These are phyloP conservation scores for Nebria salina DNA, from an alignment of 2,888 invertebrate species.

Conservation along the genomic window DNA sequence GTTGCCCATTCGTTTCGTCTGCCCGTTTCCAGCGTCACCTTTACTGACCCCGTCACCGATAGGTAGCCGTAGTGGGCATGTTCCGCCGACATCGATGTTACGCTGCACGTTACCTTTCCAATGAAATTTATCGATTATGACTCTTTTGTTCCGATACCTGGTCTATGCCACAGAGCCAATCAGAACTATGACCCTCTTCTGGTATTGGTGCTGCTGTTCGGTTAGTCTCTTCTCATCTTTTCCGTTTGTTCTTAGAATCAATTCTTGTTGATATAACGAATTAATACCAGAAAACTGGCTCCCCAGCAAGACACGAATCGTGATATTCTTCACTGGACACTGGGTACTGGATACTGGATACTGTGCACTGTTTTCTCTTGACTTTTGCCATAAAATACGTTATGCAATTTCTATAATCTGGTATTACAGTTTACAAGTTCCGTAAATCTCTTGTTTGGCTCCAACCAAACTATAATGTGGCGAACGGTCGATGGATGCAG, in stretches of 20 bases:
- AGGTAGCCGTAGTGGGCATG: constrained; percentile 47
- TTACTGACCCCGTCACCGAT: constrained; percentile 43
- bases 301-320: constrained; percentile 7
- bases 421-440: too few species aligned
- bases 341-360: too few species aligned
- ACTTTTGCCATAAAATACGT: neutral
- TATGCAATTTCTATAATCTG: neutral
- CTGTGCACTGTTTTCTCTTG: neutral
- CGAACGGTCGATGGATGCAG: too few species aligned
- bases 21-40: constrained; percentile 42
- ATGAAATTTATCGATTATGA: constrained; percentile 53
- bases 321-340: constrained; percentile 4
- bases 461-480: too few species aligned
- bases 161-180: constrained; percentile 51
- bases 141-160: constrained; percentile 53
- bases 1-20: constrained; percentile 41
- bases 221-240: constrained; percentile 2
- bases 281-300: constrained; percentile 23
- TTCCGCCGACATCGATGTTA: constrained; percentile 51
- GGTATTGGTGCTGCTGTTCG: constrained; percentile 6
- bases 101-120: constrained; percentile 53
- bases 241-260: constrained; percentile 13
- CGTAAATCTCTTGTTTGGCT: too few species aligned
- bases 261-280: constrained; percentile 28
- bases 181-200: constrained; percentile 46